Conservation (phyloP, 2,797 vertebrate species). For the Takifugu ocellatus region DNA sequence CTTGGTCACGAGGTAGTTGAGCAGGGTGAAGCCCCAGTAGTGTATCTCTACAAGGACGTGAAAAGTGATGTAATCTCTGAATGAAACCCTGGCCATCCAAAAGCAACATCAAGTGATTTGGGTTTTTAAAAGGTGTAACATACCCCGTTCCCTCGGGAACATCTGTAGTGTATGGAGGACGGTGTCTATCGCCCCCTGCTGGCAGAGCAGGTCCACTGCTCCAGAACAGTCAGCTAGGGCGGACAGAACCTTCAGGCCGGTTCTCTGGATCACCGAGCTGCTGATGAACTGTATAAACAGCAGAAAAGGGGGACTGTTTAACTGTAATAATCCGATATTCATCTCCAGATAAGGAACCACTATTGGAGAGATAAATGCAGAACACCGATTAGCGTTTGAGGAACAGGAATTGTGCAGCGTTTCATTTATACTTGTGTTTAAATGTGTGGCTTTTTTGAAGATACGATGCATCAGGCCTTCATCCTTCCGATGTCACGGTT, state of each 20-base stretch:
- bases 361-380: no score
- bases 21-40: slow-evolving; percentile 85
- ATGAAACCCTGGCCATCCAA: no score
- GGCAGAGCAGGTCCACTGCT: slow-evolving; percentile 83
- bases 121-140: not conserved
- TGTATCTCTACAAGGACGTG: slow-evolving; percentile 81
- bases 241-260: slow-evolving; percentile 84
- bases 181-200: slow-evolving; percentile 87
- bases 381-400: no score
- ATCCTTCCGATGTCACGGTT: slow-evolving; percentile 6
- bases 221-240: slow-evolving; percentile 82
- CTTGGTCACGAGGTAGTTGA: slow-evolving; percentile 80
- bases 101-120: no score
- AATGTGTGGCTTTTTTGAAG: no score
- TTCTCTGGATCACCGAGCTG: slow-evolving; percentile 81
- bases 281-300: slow-evolving; percentile 83
- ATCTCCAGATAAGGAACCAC: no score
- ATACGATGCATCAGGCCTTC: not conserved
- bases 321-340: not conserved
- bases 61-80: no score
- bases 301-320: not conserved
- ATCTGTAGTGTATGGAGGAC: slow-evolving; percentile 89
- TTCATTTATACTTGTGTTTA: no score
- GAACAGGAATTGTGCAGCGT: no score
- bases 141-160: slow-evolving; percentile 88